Evolutionary conservation across 2,113 vertebrate genomes (phyloP).

Genomic region (Spilogale gracilis): DNA sequence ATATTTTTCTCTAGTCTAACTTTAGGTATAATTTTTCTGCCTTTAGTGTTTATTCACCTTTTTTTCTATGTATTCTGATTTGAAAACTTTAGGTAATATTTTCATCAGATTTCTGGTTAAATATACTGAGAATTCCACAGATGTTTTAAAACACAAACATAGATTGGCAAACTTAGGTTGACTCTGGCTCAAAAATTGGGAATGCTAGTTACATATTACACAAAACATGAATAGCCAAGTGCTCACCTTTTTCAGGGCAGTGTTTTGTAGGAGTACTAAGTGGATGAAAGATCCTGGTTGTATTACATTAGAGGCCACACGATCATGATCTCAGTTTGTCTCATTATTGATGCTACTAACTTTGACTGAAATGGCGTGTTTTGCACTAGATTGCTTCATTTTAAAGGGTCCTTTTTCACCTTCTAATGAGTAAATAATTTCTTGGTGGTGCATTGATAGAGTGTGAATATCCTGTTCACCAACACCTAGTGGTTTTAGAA

Average conservation of each 20-base stretch:
- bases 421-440: not conserved
- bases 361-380: not conserved
- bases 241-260: not conserved
- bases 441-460: not conserved
- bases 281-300: not conserved
- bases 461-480: not conserved
- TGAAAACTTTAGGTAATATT: constrained; percentile 16
- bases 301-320: not conserved
- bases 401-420: not conserved
- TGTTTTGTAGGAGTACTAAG: not conserved
- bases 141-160: not conserved
- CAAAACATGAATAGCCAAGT: not conserved
- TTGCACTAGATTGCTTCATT: not conserved
- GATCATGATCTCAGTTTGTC: not conserved
- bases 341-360: not conserved
- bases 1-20: not conserved
- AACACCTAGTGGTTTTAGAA: not conserved
- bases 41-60: not conserved
- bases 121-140: not conserved
- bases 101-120: not conserved
- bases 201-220: not conserved
- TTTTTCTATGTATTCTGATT: not conserved
- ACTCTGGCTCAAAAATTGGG: not conserved
- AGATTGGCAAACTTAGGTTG: not conserved
- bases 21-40: not conserved